Percentiles rank a stretch among this genome's conserved stretches.
These are phyloP conservation scores for Drosophila emarginata DNA, from an alignment of 2,888 invertebrate species.

Conservation along the genomic window DNA sequence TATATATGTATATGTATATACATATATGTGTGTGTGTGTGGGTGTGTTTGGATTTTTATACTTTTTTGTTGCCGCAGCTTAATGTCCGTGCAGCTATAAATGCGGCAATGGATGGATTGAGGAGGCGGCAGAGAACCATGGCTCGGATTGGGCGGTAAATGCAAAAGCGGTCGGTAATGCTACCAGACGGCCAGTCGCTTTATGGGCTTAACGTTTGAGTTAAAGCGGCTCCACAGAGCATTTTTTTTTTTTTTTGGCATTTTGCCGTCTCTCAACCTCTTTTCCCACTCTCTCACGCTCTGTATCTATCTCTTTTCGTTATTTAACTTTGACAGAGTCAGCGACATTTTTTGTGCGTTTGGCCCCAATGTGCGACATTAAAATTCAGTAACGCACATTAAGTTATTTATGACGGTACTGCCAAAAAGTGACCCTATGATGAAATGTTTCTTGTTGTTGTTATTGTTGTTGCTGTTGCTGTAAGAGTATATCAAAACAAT, in stretches of 20 bases:
- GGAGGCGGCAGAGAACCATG: neutral
- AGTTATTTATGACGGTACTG: constrained; percentile 48
- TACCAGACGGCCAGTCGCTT: constrained; percentile 33
- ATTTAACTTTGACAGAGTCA: constrained; percentile 51
- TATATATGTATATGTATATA: too few relatives aligned
- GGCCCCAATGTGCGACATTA: constrained; percentile 38
- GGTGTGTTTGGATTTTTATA: constrained; percentile 22
- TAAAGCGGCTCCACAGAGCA: constrained; percentile 36
- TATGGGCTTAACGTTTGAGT: constrained; percentile 58
- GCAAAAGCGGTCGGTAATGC: constrained; percentile 45
- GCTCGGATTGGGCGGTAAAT: constrained; percentile 40
- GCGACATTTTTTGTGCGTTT: constrained; percentile 50
- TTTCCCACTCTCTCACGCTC: neutral
- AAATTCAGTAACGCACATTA: constrained; percentile 62
- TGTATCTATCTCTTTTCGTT: neutral
- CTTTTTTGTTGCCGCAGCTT: constrained; percentile 41
- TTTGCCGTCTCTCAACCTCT: too few relatives aligned
- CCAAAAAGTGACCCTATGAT: constrained; percentile 1
- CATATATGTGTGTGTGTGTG: constrained; percentile 11
- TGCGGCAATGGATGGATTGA: constrained; percentile 42
- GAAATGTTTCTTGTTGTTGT: neutral
- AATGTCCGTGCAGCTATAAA: constrained; percentile 61
- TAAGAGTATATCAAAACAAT: constrained; percentile 2
- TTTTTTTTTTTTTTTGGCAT: constrained; percentile 13
- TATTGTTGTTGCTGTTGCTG: too few relatives aligned